phyloP scores from a whole-genome alignment of 2,797 vertebrate genomes.

The Botia almorhae region DNA sequence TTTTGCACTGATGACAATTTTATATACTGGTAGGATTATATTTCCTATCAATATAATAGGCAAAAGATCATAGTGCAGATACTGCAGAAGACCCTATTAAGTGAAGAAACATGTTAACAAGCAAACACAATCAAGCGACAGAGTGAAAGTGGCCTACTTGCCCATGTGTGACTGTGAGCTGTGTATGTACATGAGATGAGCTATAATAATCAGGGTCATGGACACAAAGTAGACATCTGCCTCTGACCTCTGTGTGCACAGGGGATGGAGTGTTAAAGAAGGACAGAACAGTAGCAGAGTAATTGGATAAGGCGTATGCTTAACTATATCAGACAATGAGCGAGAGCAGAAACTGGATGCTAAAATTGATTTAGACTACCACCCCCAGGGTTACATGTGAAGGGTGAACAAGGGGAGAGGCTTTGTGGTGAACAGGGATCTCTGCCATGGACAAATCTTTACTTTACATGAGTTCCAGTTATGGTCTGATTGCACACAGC shows the following conservation, averaged over 20 bases:
- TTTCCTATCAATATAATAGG: not conserved
- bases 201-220: constrained; percentile 28
- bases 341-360: constrained; percentile 20
- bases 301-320: constrained; percentile 43
- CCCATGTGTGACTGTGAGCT: constrained; percentile 21
- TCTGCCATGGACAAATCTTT: constrained; percentile 31
- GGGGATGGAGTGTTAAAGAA: constrained; percentile 1
- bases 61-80: too few species aligned
- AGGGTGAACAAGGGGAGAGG: constrained; percentile 13
- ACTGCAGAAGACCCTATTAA: too few species aligned
- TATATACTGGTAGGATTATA: not conserved
- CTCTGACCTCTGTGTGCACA: constrained; percentile 13
- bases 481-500: not conserved
- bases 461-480: not conserved
- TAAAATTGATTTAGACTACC: constrained; percentile 36
- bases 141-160: constrained; percentile 18
- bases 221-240: not conserved
- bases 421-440: constrained; percentile 19
- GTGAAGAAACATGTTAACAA: not conserved
- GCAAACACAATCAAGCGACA: constrained; percentile 2
- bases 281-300: constrained; percentile 35
- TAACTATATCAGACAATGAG: constrained; percentile 38
- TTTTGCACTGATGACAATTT: too few species aligned
- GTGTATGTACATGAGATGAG: constrained; percentile 10
- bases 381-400: constrained; percentile 40